Evolutionary conservation across 2,797 vertebrate species (phyloP).

Genomic region (Loris lydekkerianus): DNA sequence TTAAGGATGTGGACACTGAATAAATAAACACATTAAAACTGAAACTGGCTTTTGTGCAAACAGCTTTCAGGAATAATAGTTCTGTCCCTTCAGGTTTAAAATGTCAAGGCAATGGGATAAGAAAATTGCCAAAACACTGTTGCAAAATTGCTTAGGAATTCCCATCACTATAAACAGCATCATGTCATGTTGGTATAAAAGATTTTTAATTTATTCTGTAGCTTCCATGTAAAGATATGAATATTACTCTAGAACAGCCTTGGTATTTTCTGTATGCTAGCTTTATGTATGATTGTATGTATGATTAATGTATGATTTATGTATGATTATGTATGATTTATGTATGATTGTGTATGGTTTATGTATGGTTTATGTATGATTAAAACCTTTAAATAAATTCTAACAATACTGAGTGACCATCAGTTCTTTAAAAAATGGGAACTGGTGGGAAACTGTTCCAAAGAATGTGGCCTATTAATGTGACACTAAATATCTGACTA

Average conservation of each 20-base stretch:
- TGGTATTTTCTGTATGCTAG: background rate
- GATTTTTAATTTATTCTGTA: conserved; percentile 48
- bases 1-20: conserved; percentile 47
- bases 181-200: conserved; percentile 45
- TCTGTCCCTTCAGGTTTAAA: conserved; percentile 75
- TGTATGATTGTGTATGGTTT: too few species aligned
- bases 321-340: background rate
- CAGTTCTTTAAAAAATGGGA: conserved; percentile 42
- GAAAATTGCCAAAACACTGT: conserved; percentile 6
- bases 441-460: conserved; percentile 67
- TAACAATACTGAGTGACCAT: conserved; percentile 39
- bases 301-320: too few species aligned
- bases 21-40: conserved; percentile 66
- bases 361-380: too few species aligned
- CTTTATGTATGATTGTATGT: background rate
- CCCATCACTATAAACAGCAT: background rate
- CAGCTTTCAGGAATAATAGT: conserved; percentile 68
- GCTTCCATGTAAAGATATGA: conserved; percentile 1
- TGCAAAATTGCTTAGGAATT: conserved; percentile 49
- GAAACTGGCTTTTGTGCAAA: conserved; percentile 54
- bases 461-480: conserved; percentile 63
- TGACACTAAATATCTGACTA: conserved; percentile 76
- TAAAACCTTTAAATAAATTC: conserved; percentile 16
- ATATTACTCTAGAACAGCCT: conserved; percentile 43
- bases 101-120: conserved; percentile 36